These are phyloP conservation scores for Malurus cyaneus DNA, from an alignment of 2,113 vertebrate species.

Conservation along the genomic window DNA sequence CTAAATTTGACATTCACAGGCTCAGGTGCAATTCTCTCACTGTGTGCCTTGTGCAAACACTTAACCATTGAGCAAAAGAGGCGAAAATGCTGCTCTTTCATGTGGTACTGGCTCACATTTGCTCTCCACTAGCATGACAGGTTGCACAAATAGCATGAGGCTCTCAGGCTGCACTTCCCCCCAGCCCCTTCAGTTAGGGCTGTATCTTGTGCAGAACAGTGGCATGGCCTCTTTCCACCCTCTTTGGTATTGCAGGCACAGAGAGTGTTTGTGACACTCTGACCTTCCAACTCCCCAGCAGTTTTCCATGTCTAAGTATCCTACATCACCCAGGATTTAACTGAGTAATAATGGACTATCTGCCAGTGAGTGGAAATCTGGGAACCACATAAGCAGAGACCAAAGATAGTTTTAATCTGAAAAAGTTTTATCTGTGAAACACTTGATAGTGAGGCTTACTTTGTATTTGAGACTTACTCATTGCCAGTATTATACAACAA, in stretches of 20 bases:
- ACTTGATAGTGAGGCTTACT: background rate
- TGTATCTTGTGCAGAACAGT: background rate
- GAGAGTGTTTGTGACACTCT: background rate
- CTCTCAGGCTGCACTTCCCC: background rate
- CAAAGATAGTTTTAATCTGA: background rate
- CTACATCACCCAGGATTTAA: background rate
- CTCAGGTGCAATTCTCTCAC: background rate
- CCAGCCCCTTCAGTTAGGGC: background rate
- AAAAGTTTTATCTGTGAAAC: background rate
- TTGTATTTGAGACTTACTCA: background rate
- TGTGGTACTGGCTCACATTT: background rate
- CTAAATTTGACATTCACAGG: background rate
- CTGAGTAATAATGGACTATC: background rate
- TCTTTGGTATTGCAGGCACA: background rate
- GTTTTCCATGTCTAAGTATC: background rate
- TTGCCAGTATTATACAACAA: background rate
- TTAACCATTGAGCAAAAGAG: background rate
- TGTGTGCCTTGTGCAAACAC: background rate
- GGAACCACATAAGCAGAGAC: background rate
- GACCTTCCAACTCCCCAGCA: background rate
- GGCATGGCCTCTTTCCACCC: accelerated
- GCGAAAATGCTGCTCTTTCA: background rate
- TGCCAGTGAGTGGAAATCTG: background rate
- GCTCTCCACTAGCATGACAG: background rate
- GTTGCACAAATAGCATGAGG: background rate